Conservation (phyloP, 2,888 invertebrate genomes). For the Hypomecis atomaria region DNA sequence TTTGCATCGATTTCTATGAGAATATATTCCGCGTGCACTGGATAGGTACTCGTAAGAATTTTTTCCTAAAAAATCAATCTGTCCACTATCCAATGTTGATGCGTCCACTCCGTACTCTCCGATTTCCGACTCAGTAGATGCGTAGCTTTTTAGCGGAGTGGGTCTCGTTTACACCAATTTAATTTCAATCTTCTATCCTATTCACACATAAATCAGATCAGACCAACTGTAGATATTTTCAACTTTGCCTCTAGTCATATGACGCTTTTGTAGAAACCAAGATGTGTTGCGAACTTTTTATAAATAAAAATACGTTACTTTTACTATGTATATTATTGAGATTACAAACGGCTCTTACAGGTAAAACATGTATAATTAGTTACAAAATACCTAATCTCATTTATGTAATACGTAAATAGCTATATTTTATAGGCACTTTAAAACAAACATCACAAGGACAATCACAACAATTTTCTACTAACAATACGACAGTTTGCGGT, state of each 20-base stretch:
- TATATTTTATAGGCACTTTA: slow-evolving; percentile 51
- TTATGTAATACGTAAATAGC: slow-evolving; percentile 40
- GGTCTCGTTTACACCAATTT: too few relatives aligned
- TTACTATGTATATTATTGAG: slow-evolving; percentile 47
- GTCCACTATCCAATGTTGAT: too few relatives aligned
- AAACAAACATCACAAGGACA: slow-evolving; percentile 38
- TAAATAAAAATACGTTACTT: slow-evolving; percentile 37
- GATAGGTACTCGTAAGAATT: too few relatives aligned
- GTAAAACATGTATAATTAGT: slow-evolving; percentile 30
- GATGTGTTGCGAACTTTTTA: slow-evolving; percentile 17
- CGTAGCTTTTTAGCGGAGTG: too few relatives aligned
- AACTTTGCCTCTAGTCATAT: slow-evolving; percentile 16
- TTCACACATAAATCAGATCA: too few relatives aligned
- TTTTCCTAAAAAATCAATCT: too few relatives aligned
- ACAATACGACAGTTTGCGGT: slow-evolving; percentile 30
- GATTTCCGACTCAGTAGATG: too few relatives aligned
- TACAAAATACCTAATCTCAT: slow-evolving; percentile 43
- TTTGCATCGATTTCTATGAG: too few relatives aligned
- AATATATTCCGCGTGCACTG: too few relatives aligned
- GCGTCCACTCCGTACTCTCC: too few relatives aligned
- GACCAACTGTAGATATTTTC: too few relatives aligned
- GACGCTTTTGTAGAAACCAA: slow-evolving; percentile 10
- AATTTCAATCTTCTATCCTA: too few relatives aligned
- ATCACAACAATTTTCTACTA: slow-evolving; percentile 35
- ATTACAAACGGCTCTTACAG: slow-evolving; percentile 51